These are phyloP conservation scores for Mythimna lalbum DNA, from an alignment of 2,888 invertebrate species.

Conservation along the genomic window DNA sequence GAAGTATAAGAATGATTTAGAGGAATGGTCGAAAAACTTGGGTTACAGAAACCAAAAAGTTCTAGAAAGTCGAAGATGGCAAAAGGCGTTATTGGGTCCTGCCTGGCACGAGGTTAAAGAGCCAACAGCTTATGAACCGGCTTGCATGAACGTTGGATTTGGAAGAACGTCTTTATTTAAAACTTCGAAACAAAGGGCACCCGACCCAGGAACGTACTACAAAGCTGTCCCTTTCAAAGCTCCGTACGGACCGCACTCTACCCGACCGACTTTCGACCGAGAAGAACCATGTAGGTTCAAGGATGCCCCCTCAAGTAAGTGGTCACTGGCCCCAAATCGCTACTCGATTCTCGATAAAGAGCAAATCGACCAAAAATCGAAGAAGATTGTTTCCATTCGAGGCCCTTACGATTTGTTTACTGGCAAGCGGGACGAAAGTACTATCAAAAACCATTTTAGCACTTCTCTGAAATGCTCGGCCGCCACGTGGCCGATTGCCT, in stretches of 20 bases:
- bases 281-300: constrained; percentile 83
- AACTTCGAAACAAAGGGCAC: constrained; percentile 64
- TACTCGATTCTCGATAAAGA: constrained; percentile 81
- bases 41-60: constrained; percentile 84
- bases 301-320: constrained; percentile 69
- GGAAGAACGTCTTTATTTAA: constrained; percentile 76
- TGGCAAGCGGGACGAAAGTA: constrained; percentile 85
- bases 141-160: constrained; percentile 80
- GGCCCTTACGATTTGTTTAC: constrained; percentile 88
- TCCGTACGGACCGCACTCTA: constrained; percentile 81
- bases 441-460: constrained; percentile 89
- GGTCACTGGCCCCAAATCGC: constrained; percentile 83
- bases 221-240: constrained; percentile 76
- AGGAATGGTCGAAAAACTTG: constrained; percentile 83
- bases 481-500: constrained; percentile 81
- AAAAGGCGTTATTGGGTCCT: constrained; percentile 77
- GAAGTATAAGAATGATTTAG: constrained; percentile 81
- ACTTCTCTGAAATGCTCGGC: constrained; percentile 73
- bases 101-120: constrained; percentile 78
- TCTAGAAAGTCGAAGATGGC: constrained; percentile 74
- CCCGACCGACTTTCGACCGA: constrained; percentile 77
- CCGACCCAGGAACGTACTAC: constrained; percentile 84
- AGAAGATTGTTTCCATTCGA: constrained; percentile 79
- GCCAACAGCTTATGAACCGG: constrained; percentile 67
- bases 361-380: constrained; percentile 78